Conservation (phyloP, 2,888 invertebrate species). For the Atherix ibis region DNA sequence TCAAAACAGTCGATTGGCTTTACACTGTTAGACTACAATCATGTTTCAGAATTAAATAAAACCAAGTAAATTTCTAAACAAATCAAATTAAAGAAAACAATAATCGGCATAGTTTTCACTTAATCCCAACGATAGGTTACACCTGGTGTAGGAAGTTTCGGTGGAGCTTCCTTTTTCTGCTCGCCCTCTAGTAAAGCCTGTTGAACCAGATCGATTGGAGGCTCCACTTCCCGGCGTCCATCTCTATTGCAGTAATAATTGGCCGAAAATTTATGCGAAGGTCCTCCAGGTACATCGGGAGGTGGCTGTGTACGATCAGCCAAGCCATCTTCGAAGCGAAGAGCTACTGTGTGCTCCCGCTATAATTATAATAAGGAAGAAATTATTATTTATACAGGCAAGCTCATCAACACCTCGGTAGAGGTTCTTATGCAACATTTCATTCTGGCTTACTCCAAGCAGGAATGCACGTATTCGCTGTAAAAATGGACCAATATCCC, state of each 20-base stretch:
- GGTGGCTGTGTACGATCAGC: constrained; percentile 65
- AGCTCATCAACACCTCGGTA: no score
- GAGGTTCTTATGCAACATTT: neutral
- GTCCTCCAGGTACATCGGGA: constrained; percentile 68
- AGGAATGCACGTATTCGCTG: constrained; percentile 47
- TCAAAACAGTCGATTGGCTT: no score
- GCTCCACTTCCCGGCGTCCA: constrained; percentile 55
- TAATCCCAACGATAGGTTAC: constrained; percentile 41
- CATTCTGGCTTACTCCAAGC: constrained; percentile 40
- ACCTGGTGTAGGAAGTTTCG: constrained; percentile 41
- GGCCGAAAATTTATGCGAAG: constrained; percentile 54
- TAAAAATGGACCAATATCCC: constrained; percentile 48
- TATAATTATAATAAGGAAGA: constrained; percentile 18
- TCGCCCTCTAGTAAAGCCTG: constrained; percentile 3
- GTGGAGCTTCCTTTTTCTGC: constrained; percentile 23
- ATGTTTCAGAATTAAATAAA: no score
- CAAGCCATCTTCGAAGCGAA: constrained; percentile 51
- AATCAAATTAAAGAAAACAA: no score
- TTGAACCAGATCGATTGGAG: constrained; percentile 23
- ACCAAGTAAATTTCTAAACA: no score
- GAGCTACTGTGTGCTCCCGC: constrained; percentile 43
- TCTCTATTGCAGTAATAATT: constrained; percentile 80
- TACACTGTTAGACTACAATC: no score
- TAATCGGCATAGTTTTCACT: constrained; percentile 5
- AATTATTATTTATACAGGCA: neutral